phyloP scores from a whole-genome alignment of 2,888 invertebrate genomes.

The Gibbula magus region DNA sequence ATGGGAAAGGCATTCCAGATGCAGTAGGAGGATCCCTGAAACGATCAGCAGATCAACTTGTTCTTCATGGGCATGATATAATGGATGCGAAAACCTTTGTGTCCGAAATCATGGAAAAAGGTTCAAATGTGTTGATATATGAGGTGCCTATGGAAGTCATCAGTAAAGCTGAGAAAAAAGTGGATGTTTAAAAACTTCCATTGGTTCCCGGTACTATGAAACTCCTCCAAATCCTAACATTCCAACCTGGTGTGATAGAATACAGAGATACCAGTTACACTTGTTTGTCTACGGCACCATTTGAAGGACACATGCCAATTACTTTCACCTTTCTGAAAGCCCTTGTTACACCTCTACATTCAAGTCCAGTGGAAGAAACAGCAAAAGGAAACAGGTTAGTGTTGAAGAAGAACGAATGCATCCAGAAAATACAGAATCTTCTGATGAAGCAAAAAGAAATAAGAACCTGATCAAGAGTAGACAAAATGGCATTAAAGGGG shows the following conservation, averaged over 20 bases:
- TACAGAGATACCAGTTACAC: constrained; percentile 1
- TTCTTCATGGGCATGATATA: background rate
- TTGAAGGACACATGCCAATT: background rate
- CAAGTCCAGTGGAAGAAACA: no score
- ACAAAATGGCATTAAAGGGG: no score
- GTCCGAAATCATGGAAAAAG: background rate
- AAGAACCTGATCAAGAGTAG: no score
- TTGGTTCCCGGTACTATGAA: background rate
- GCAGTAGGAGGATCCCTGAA: background rate
- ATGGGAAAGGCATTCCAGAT: background rate
- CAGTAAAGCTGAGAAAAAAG: background rate
- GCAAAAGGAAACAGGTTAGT: no score
- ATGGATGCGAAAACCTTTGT: background rate
- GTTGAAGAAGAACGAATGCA: no score
- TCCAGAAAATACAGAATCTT: no score
- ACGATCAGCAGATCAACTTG: background rate
- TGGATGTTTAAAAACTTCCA: background rate
- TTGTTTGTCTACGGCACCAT: background rate
- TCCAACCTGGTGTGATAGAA: background rate
- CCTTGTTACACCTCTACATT: no score
- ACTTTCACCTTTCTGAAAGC: no score
- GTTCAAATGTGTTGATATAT: background rate
- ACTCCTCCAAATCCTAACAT: background rate
- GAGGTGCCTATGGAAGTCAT: background rate
- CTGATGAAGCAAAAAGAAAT: no score